Conservation (phyloP, 2,797 vertebrate genomes). For the Choloepus didactylus region DNA sequence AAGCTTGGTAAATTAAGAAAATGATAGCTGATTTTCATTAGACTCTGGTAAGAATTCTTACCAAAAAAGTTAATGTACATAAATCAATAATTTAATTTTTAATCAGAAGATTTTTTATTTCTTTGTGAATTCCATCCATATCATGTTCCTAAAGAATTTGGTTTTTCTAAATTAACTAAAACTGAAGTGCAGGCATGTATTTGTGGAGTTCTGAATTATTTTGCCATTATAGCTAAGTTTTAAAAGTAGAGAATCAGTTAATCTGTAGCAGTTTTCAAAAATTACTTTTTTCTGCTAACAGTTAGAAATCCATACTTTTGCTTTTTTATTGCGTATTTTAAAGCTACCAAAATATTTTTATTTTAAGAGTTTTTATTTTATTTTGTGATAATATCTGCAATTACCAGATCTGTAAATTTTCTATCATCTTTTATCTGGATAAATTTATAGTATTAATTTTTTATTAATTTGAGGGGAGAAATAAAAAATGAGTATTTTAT, state of each 20-base stretch:
- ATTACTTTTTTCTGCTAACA: conserved; percentile 65
- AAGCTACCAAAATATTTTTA: conserved; percentile 48
- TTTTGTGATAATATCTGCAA: conserved; percentile 57
- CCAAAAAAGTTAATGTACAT: conserved; percentile 6
- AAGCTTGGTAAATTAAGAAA: conserved; percentile 32
- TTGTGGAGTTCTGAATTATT: conserved; percentile 53
- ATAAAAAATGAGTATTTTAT: conserved; percentile 61
- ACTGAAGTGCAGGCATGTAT: not conserved
- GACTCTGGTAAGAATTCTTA: conserved; percentile 50
- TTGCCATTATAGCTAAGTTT: conserved; percentile 57
- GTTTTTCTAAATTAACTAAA: conserved; percentile 54
- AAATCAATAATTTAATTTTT: conserved; percentile 41
- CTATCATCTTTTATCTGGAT: conserved; percentile 51
- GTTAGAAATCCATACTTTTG: conserved; percentile 86
- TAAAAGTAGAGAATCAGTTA: conserved; percentile 11
- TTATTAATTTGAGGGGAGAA: conserved; percentile 44
- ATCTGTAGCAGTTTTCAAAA: conserved; percentile 47
- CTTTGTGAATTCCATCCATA: not conserved
- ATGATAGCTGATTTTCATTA: conserved; percentile 60
- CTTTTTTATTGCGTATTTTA: conserved; percentile 70
- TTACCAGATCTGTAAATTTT: conserved; percentile 69
- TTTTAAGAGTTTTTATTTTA: conserved; percentile 57
- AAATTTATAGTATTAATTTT: conserved; percentile 61
- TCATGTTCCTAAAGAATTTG: conserved; percentile 37
- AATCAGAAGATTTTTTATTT: conserved; percentile 10